Evolutionary conservation across 2,113 vertebrate species (phyloP).

Genomic region (Lagenorhynchus albirostris): DNA sequence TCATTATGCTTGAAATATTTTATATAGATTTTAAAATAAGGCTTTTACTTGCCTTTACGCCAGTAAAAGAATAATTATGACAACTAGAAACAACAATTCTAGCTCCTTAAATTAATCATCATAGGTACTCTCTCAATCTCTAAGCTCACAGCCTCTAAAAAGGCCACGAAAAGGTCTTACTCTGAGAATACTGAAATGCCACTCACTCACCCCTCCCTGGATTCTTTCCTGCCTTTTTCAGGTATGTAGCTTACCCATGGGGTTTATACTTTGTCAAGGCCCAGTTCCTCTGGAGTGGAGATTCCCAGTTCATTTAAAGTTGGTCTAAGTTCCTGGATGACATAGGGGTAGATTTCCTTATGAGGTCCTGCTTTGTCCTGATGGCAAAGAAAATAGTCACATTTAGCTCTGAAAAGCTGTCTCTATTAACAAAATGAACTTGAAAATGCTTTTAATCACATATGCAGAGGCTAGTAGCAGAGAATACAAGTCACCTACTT

Average conservation of each 20-base stretch:
- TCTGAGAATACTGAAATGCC: neutral
- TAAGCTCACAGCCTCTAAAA: neutral
- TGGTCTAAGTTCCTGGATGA: too few species aligned
- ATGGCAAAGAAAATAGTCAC: conserved; percentile 13
- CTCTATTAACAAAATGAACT: neutral
- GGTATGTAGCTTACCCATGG: conserved; percentile 65
- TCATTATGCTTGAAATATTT: neutral
- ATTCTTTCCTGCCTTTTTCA: neutral
- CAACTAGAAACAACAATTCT: neutral
- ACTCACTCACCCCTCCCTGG: neutral
- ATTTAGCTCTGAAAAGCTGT: conserved; percentile 48
- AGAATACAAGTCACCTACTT: neutral
- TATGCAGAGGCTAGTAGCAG: neutral
- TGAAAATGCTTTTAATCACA: neutral
- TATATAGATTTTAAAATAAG: neutral
- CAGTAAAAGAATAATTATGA: neutral
- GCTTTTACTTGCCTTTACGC: neutral
- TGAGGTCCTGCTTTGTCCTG: conserved; percentile 54
- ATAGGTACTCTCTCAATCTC: neutral
- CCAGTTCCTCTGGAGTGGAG: too few species aligned
- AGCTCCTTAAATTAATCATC: neutral
- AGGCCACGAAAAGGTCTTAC: neutral
- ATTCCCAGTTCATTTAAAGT: too few species aligned
- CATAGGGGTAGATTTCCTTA: too few species aligned
- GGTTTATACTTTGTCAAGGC: too few species aligned